A percentile compares a stretch with the other conserved stretches of the same genome.
Conservation (phyloP, 2,797 vertebrate genomes). For the Passerculus sandwichensis region DNA sequence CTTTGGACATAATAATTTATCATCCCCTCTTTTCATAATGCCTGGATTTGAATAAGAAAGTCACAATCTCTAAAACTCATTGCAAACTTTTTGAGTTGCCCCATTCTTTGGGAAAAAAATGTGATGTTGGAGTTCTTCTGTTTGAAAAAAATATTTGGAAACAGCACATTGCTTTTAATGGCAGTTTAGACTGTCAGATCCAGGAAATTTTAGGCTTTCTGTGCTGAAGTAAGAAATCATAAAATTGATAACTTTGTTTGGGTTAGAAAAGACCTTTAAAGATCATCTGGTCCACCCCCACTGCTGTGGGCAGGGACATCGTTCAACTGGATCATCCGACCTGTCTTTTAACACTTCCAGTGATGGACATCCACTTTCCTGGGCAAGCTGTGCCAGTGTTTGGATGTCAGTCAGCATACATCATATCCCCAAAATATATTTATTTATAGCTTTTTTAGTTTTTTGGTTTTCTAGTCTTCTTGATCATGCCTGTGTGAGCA, state of each 20-base stretch:
- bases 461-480: background rate
- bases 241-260: background rate
- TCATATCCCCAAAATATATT: background rate
- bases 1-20: background rate
- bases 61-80: background rate
- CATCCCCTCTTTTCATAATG: background rate
- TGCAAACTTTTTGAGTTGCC: background rate
- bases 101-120: background rate
- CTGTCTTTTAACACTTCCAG: background rate
- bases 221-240: background rate
- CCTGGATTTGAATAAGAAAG: background rate
- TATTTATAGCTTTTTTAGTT: background rate
- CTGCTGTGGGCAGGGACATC: background rate
- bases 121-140: background rate
- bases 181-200: background rate
- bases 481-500: background rate
- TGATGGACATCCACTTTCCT: background rate
- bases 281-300: background rate
- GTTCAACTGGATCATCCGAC: background rate
- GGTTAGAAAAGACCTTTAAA: background rate
- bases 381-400: background rate
- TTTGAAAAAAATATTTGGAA: background rate
- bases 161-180: background rate
- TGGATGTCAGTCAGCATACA: background rate
- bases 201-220: background rate